Base-by-base conservation (phyloP, 2,888 invertebrate species). In the Agonopterix subpropinquella region DNA sequence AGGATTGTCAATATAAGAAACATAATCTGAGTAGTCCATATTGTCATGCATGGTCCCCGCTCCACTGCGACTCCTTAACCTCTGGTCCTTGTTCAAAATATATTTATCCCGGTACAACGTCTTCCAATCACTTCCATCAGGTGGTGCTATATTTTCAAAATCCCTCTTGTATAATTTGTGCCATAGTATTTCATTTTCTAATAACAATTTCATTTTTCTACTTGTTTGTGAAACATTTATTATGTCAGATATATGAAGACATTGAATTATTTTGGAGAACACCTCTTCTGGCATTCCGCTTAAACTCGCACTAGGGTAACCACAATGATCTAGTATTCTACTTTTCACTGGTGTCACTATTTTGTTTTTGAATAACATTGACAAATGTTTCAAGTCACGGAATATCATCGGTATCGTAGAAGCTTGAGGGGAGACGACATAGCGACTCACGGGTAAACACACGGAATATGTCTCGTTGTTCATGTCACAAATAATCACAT, bases 271-370 rank as follows among this genome's bases (percentile, higher is more conserved):
- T 50, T 76, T 79, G 28, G 62, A 61, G 18, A 85, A 54, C 13
- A 89, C 60, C 62, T 89, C 89, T 58, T 82, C 82, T 10, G 89
- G 89, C 11, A 89, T 54, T 3, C 88, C 89, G 39, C 75, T 60
- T 52, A 89, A 73, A 64, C 87, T 87, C 36, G 86, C 85, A 72
- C 82, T 84, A 4, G 80, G 70, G 64, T 76, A 91, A 11, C 79
- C 90, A 59, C 85, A 70, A 49, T 73, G 61, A 48, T 68, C 80
- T 11, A 92, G 68, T 57, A 92, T 84, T 56, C 83, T 81, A 58
- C 90, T 88, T 47, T 90, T 90, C 41, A 91, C 81, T 35, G 92
- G 90, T 36, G 87, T 77, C 39, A 89, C 62, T 18, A 92, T 57
- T 48, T 81, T 73, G 55, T 92, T 87, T 59, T 92, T 92, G 51